Evolutionary conservation across 2,113 vertebrate genomes (phyloP).

Genomic region (Bos indicus): DNA sequence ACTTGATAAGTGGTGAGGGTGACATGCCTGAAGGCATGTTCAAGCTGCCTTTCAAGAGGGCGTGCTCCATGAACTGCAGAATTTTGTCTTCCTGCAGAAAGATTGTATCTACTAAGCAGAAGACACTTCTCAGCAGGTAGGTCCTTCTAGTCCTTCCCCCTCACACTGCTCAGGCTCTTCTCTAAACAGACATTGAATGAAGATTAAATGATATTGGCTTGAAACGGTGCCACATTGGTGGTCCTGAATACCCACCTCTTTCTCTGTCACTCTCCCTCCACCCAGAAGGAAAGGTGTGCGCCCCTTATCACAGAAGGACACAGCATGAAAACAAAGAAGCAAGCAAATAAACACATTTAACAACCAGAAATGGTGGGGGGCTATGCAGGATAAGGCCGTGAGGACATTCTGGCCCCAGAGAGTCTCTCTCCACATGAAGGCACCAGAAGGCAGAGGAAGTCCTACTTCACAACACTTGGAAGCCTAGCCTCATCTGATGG

Average conservation of each 20-base stretch:
- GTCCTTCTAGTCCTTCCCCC: neutral
- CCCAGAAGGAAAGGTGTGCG: neutral
- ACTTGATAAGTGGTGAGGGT: neutral
- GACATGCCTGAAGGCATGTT: neutral
- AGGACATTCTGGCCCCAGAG: neutral
- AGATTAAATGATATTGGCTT: neutral
- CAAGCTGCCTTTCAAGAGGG: neutral
- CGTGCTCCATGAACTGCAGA: fast-evolving
- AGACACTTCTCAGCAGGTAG: neutral
- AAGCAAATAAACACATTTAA: neutral
- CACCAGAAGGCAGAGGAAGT: neutral
- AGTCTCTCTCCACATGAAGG: neutral
- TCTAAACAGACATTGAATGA: neutral
- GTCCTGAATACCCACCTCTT: neutral
- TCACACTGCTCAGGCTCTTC: neutral
- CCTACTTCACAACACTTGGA: neutral
- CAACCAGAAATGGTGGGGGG: neutral
- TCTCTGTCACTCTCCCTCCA: neutral
- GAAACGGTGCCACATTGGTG: neutral
- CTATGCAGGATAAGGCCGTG: neutral
- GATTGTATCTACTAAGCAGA: neutral
- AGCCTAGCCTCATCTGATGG: neutral
- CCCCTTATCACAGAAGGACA: neutral
- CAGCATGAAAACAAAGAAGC: neutral
- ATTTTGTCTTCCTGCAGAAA: neutral